A percentile compares a stretch with the other conserved stretches of the same genome.
Evolutionary conservation across 1,140 invertebrate genomes (phyloP).

Genomic region (Chionoecetes opilio): DNA sequence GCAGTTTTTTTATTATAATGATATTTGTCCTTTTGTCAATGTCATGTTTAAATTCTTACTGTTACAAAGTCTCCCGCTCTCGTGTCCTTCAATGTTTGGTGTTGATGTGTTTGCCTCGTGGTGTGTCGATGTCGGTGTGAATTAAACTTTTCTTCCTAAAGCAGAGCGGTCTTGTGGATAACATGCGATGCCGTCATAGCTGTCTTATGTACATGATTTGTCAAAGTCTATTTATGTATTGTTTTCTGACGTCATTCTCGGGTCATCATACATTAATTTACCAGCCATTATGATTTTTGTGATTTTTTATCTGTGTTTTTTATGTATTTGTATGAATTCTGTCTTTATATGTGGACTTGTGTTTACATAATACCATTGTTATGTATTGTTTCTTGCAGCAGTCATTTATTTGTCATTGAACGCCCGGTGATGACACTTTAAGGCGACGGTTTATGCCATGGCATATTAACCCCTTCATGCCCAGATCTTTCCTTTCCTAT

Average conservation of each 20-base stretch:
- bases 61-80: neutral
- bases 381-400: neutral
- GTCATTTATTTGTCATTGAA: neutral
- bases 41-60: neutral
- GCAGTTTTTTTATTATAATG: neutral
- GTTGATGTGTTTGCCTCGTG: neutral
- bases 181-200: too few relatives aligned
- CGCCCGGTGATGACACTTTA: neutral
- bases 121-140: too few relatives aligned
- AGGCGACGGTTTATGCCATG: too few relatives aligned
- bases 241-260: neutral
- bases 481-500: too few relatives aligned
- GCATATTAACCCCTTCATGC: too few relatives aligned
- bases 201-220: neutral
- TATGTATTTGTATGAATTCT: neutral
- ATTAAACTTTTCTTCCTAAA: slow-evolving; percentile 19
- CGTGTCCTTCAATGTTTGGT: too few relatives aligned
- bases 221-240: neutral
- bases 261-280: neutral
- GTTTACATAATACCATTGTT: neutral
- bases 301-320: too few relatives aligned
- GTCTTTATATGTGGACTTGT: neutral
- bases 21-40: neutral
- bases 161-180: neutral
- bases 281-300: neutral